Percentiles rank a stretch among this genome's conserved stretches.
Conservation (phyloP, 2,113 vertebrate genomes). For the Hiodon tergisus region DNA sequence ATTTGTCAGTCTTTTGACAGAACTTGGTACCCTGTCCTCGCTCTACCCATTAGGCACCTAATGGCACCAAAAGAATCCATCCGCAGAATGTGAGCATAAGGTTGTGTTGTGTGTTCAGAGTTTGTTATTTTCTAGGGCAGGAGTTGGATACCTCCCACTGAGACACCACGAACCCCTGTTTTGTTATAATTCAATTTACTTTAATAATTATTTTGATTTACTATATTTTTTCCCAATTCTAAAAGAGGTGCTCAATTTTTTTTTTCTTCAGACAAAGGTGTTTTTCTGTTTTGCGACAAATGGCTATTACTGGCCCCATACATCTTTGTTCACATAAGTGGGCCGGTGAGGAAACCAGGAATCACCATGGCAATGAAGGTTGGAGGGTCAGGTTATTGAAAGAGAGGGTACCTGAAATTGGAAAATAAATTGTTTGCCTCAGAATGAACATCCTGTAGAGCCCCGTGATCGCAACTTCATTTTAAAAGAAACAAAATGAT, state of each 20-base stretch:
- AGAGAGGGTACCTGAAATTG: constrained; percentile 1
- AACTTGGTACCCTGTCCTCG: too few relatives aligned
- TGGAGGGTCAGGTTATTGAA: constrained; percentile 7
- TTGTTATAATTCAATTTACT: constrained; percentile 1
- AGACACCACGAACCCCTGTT: neutral
- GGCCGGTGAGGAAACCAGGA: constrained; percentile 15
- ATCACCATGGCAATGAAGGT: constrained; percentile 13
- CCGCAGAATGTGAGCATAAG: too few relatives aligned
- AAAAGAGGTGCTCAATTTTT: neutral
- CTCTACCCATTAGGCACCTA: too few relatives aligned
- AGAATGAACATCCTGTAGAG: neutral
- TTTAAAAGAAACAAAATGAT: neutral
- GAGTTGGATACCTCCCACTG: neutral
- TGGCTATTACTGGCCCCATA: neutral
- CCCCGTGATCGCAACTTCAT: too few relatives aligned
- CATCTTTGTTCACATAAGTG: constrained; percentile 8
- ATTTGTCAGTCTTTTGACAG: too few relatives aligned
- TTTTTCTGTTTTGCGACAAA: constrained; percentile 14
- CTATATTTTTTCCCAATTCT: neutral
- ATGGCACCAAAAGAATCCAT: too few relatives aligned
- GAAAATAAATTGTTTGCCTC: constrained; percentile 15
- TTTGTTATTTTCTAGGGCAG: too few relatives aligned
- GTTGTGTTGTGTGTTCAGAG: too few relatives aligned
- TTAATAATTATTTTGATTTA: constrained; percentile 5
- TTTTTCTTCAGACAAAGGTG: constrained; percentile 5